Evolutionary conservation across 2,888 invertebrate genomes (phyloP).

Genomic region (Phoenoteleia sp.): DNA sequence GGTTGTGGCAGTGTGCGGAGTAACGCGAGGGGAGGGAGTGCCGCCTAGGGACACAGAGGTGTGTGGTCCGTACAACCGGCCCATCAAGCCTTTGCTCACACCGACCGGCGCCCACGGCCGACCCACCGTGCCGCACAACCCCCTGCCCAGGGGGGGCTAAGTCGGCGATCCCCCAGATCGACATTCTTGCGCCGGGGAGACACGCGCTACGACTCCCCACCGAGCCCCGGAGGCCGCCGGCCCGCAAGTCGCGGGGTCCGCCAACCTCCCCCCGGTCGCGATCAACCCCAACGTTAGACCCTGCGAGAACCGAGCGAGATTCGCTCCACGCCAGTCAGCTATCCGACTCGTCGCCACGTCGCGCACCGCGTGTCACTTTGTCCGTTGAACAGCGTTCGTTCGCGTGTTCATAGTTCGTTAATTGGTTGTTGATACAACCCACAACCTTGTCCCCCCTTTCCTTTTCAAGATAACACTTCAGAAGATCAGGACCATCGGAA

Average conservation of each 20-base stretch:
- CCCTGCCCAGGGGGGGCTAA: conserved; percentile 35
- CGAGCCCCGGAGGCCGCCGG: conserved; percentile 32
- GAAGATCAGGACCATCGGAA: conserved; percentile 28
- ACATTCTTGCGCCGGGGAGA: conserved; percentile 83
- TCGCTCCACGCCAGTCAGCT: conserved; percentile 85
- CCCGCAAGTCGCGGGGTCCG: conserved; percentile 43
- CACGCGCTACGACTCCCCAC: conserved; percentile 73
- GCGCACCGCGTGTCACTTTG: conserved; percentile 81
- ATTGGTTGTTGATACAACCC: conserved; percentile 33
- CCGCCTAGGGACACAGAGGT: no score
- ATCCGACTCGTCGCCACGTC: conserved; percentile 84
- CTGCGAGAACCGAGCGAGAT: conserved; percentile 82
- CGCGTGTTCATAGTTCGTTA: conserved; percentile 63
- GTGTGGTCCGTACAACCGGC: no score
- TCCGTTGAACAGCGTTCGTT: conserved; percentile 63
- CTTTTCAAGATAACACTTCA: conserved; percentile 15
- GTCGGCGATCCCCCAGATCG: conserved; percentile 64
- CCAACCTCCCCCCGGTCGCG: conserved; percentile 74
- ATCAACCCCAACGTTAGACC: conserved; percentile 82
- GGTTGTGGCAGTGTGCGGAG: no score
- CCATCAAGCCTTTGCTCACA: no score
- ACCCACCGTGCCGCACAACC: conserved; percentile 36
- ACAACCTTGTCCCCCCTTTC: conserved; percentile 22
- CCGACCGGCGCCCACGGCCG: no score
- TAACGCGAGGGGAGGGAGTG: no score